Base-by-base conservation (phyloP, 2,888 invertebrate genomes). In the Drosophila stalkeri region DNA sequence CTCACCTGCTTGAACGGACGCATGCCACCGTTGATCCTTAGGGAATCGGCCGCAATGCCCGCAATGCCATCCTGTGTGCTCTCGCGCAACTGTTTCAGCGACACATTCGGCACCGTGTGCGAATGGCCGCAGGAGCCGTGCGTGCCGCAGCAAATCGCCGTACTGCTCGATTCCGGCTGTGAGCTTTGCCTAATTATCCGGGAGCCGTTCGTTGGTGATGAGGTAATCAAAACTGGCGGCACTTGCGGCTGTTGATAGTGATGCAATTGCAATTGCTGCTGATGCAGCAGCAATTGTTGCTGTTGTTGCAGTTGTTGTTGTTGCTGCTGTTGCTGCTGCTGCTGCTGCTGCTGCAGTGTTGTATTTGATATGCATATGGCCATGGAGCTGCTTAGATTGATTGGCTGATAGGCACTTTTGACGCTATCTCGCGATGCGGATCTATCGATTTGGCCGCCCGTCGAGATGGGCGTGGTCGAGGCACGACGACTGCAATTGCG, bases 11-110 rank as follows among this genome's bases (percentile, higher is more conserved):
- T 98, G 94, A 99, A 98, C 92, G 98, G 98, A 87, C 98, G 95
- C 95, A 99, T 97, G 91, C 98, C 98, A 79, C 99, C 99, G 94
- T 98, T 99, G 94, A 99, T 98, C 91, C 98, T 95, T 87, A 99
- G 95, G 68, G 98, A 98, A 94, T 99, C 99, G 59, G 98, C 98
- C 27, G 98, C 99, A 90, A 99, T 99, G 92, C 98, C 98, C 55
- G 98, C 98, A 78, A 99, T 97, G 80, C 97, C 97, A 92, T 97
- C 97, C 75, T 95, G 95, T 52, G 96, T 96, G 94, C 96, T 96
- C 61, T 94, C 94, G 82, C 97, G 95, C 65, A 98, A 94, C 93
- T 98, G 97, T 91, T 97, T 96, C 91, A 98, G 94, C 46, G 98
- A 98, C 91, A 97, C 96, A 94, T 97, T 97, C 77, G 97, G 96